Percentiles rank a stretch among this genome's conserved stretches.
These are phyloP conservation scores for Athripsodes cinereus DNA, from an alignment of 2,888 invertebrate genomes.

Conservation along the genomic window DNA sequence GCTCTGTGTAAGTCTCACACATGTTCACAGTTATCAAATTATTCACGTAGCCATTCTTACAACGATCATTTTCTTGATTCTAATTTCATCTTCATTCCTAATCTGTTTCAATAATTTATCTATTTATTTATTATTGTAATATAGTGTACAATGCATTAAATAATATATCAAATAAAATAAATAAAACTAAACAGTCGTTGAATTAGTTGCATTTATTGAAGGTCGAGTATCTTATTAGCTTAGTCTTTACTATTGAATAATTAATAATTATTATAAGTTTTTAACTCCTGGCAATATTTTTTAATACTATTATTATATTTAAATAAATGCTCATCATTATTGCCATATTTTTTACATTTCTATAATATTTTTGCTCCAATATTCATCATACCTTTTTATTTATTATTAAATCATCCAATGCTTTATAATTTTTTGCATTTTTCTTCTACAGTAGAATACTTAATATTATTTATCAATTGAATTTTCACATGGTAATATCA, in stretches of 20 bases:
- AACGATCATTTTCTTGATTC: too few relatives aligned
- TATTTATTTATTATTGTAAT: conserved; percentile 5
- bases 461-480: not conserved
- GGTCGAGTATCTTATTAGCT: too few relatives aligned
- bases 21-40: not conserved
- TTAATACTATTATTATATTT: conserved; percentile 12
- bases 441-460: conserved; percentile 16
- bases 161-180: too few relatives aligned
- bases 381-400: conserved; percentile 21
- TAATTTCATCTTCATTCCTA: not conserved
- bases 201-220: too few relatives aligned
- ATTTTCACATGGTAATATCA: not conserved
- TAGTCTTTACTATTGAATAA: too few relatives aligned
- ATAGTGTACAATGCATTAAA: too few relatives aligned
- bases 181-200: too few relatives aligned
- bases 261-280: not conserved
- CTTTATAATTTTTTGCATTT: conserved; percentile 26
- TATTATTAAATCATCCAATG: conserved; percentile 20
- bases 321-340: too few relatives aligned
- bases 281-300: conserved; percentile 4
- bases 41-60: not conserved
- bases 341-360: conserved; percentile 11
- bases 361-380: conserved; percentile 12
- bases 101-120: conserved; percentile 1
- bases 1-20: conserved; percentile 74